These are phyloP conservation scores for Micronycteris hirsuta DNA, from an alignment of 2,113 vertebrate species.

Conservation along the genomic window DNA sequence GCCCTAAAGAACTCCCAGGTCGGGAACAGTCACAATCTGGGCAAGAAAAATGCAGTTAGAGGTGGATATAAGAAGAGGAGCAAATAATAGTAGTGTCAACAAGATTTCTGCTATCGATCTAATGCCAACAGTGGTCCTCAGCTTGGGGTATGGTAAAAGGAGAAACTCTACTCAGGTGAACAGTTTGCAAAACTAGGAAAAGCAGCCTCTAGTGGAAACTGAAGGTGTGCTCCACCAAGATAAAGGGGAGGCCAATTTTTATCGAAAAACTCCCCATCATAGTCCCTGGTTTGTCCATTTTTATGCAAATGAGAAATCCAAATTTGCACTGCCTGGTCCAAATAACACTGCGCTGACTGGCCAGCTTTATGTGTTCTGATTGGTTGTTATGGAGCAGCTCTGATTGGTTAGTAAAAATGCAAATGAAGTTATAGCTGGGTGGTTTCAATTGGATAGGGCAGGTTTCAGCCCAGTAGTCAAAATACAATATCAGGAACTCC, in stretches of 20 bases:
- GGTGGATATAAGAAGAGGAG: too few relatives aligned
- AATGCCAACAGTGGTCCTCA: neutral
- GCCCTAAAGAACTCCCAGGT: neutral
- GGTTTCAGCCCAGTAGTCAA: neutral
- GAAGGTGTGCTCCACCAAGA: neutral
- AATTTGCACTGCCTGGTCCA: neutral
- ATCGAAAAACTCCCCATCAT: neutral
- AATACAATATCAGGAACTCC: neutral
- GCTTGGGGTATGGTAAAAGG: neutral
- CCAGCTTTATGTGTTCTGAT: neutral
- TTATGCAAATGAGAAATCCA: neutral
- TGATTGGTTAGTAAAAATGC: neutral
- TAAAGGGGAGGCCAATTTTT: neutral
- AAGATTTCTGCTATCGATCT: neutral
- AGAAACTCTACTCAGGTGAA: neutral
- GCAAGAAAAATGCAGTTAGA: neutral
- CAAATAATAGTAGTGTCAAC: neutral
- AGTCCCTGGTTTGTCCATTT: neutral
- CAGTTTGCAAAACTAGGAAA: neutral
- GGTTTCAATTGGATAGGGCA: neutral
- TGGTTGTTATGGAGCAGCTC: neutral
- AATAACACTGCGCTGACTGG: neutral
- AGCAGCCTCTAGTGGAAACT: neutral
- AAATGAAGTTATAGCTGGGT: neutral
- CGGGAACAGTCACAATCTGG: neutral